Percentiles rank a stretch among this genome's conserved stretches.
phyloP scores from a whole-genome alignment of 2,888 invertebrate genomes.

The Chironomus riparius region DNA sequence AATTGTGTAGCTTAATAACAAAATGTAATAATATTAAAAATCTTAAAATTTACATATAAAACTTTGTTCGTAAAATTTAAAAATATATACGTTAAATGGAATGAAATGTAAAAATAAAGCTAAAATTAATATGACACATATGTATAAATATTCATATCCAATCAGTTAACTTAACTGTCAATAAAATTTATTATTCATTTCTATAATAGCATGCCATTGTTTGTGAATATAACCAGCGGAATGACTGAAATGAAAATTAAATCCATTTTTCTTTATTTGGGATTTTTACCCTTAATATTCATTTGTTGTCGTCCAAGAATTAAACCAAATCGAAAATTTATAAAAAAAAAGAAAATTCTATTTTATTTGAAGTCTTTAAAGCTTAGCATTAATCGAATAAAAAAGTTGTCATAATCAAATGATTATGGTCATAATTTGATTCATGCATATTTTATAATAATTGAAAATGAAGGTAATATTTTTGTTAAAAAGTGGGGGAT shows the following conservation, averaged over 20 bases:
- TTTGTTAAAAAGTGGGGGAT: background rate
- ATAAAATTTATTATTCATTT: constrained; percentile 1
- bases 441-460: constrained; percentile 10
- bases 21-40: too few relatives aligned
- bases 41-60: too few relatives aligned
- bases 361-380: background rate
- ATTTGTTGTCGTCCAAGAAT: background rate
- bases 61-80: too few relatives aligned
- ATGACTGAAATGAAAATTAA: background rate
- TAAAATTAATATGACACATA: background rate
- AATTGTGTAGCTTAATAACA: background rate
- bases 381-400: background rate
- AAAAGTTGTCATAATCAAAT: constrained; percentile 21
- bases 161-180: background rate
- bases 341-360: background rate
- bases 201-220: background rate
- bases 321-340: background rate
- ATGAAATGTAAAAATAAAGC: too few relatives aligned
- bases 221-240: background rate
- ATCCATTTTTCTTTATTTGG: background rate
- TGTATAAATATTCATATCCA: background rate
- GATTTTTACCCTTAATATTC: background rate
- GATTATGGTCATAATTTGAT: constrained; percentile 19
- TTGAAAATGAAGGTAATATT: background rate
- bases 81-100: too few relatives aligned